Evolutionary conservation across 37 sponge, comb jelly and placozoan genomes (phyloP).

Genomic region (Eunapius fragilis): DNA sequence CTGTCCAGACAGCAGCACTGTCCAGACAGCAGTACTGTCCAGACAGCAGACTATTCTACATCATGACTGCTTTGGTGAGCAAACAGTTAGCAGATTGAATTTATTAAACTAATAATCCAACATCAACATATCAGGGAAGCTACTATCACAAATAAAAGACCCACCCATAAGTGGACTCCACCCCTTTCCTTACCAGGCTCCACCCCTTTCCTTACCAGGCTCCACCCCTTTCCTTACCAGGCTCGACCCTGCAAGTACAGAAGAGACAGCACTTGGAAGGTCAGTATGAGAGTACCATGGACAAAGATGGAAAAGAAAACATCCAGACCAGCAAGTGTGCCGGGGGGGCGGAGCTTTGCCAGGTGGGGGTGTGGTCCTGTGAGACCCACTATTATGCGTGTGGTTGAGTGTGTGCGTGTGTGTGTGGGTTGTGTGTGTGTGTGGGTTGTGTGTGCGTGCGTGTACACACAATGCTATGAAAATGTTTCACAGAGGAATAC

Average conservation of each 20-base stretch:
- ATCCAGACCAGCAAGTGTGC: constrained; percentile 70
- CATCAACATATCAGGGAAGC: background rate
- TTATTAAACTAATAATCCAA: too few relatives aligned
- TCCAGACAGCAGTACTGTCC: too few relatives aligned
- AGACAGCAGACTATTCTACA: too few relatives aligned
- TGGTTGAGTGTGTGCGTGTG: background rate
- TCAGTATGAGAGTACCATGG: constrained; percentile 56
- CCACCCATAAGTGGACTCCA: background rate
- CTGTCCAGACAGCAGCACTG: too few relatives aligned
- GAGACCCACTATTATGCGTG: constrained; percentile 68
- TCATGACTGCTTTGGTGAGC: too few relatives aligned
- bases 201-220: too few relatives aligned
- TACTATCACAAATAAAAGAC: background rate
- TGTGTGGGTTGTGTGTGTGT: background rate
- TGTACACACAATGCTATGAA: background rate
- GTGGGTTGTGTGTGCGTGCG: background rate
- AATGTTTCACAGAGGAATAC: background rate
- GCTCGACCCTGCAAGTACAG: constrained; percentile 44
- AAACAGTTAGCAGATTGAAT: too few relatives aligned
- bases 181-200: too few relatives aligned
- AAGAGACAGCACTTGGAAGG: constrained; percentile 46
- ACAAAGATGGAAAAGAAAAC: constrained; percentile 59
- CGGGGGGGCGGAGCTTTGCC: constrained; percentile 61
- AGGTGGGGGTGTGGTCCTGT: constrained; percentile 70
- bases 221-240: constrained; percentile 56